Evolutionary conservation across 1,140 invertebrate species (phyloP).

Genomic region (Olivierus martensii): DNA sequence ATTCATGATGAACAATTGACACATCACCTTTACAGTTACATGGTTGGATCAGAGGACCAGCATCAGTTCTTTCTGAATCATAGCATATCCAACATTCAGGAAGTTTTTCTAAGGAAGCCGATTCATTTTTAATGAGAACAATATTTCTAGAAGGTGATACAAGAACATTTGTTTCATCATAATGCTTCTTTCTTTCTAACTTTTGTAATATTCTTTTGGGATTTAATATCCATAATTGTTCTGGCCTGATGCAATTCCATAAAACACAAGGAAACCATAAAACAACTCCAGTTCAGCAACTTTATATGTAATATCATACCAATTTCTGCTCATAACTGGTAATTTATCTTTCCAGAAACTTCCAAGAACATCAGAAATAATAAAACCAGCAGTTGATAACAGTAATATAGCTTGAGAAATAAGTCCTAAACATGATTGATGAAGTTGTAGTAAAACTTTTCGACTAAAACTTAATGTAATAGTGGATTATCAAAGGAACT

Average conservation of each 20-base stretch:
- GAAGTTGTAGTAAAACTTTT: constrained; percentile 58
- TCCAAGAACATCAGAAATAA: constrained; percentile 75
- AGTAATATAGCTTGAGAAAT: constrained; percentile 72
- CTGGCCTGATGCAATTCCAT: constrained; percentile 87
- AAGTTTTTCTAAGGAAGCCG: constrained; percentile 9
- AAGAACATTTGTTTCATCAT: constrained; percentile 17
- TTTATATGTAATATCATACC: constrained; percentile 78
- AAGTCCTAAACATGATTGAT: constrained; percentile 75
- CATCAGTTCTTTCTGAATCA: constrained; percentile 58
- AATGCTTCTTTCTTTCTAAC: constrained; percentile 33
- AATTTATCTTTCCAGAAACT: constrained; percentile 86
- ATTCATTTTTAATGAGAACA: constrained; percentile 1
- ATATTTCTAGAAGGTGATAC: constrained; percentile 11
- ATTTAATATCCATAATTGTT: constrained; percentile 85
- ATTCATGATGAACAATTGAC: constrained; percentile 78
- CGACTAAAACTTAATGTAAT: no score
- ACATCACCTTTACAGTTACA: constrained; percentile 83
- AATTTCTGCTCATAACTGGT: constrained; percentile 72
- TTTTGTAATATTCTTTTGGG: constrained; percentile 64
- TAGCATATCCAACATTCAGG: constrained; percentile 89
- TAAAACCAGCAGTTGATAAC: constrained; percentile 69
- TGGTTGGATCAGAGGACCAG: constrained; percentile 66
- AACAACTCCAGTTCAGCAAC: constrained; percentile 85
- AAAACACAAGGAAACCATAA: constrained; percentile 91
- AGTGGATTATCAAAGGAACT: constrained; percentile 27